These are phyloP conservation scores for Spatulosminthurus flaviceps DNA, from an alignment of 2,888 invertebrate genomes.

Conservation along the genomic window DNA sequence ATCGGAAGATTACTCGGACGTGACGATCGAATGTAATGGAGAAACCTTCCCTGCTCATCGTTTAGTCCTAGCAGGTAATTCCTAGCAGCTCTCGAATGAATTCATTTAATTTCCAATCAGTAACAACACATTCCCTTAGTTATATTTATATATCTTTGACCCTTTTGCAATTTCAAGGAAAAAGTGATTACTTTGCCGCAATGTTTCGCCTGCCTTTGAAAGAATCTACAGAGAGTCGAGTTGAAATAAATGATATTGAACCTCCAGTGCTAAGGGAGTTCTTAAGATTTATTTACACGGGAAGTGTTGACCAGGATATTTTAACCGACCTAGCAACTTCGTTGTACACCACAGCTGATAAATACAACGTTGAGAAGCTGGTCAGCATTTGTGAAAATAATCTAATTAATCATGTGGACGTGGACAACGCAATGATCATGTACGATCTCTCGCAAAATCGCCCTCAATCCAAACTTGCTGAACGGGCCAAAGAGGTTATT, in stretches of 20 bases:
- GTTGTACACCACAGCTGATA: conserved; percentile 51
- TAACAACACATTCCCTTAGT: too few species aligned
- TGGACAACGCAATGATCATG: conserved; percentile 56
- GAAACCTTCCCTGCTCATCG: conserved; percentile 53
- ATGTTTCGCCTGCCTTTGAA: conserved; percentile 29
- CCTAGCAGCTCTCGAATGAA: not conserved
- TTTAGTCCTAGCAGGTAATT: conserved; percentile 55
- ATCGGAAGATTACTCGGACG: conserved; percentile 52
- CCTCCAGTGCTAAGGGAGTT: conserved; percentile 29
- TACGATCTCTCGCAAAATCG: conserved; percentile 53
- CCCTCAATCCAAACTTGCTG: conserved; percentile 40
- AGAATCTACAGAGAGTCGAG: conserved; percentile 11
- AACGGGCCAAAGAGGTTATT: conserved; percentile 54
- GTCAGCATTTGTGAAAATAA: conserved; percentile 47
- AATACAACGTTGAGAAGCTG: conserved; percentile 54
- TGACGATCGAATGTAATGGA: conserved; percentile 47
- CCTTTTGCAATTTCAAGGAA: not conserved
- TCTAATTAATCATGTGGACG: conserved; percentile 40
- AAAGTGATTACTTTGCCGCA: conserved; percentile 33
- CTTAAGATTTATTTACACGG: conserved; percentile 16
- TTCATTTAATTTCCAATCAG: not conserved
- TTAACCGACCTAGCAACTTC: conserved; percentile 48
- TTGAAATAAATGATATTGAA: conserved; percentile 23
- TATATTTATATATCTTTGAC: not conserved
- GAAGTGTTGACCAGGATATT: conserved; percentile 38